phyloP scores from a whole-genome alignment of 2,113 vertebrate species.

The Himantopus leucocephalus region DNA sequence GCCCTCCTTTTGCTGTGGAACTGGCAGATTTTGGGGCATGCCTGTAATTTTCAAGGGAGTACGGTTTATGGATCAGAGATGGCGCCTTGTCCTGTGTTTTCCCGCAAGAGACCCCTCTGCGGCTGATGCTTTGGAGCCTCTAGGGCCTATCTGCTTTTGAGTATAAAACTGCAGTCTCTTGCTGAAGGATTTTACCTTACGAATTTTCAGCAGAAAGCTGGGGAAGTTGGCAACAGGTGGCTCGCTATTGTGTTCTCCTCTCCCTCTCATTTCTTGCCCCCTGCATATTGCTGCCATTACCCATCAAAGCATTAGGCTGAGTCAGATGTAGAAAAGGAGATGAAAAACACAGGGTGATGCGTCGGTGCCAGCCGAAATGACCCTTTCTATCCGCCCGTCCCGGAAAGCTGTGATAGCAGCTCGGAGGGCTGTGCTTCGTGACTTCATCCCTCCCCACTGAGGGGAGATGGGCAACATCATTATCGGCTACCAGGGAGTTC shows the following conservation, averaged over 20 bases:
- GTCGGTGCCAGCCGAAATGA: not conserved
- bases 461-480: not conserved
- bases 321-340: conserved; percentile 5
- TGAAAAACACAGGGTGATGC: not conserved
- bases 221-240: not conserved
- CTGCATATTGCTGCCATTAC: not conserved
- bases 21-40: not conserved
- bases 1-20: not conserved
- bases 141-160: not conserved
- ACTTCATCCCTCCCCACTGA: not conserved
- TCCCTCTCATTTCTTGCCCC: not conserved
- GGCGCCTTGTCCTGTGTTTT: not conserved
- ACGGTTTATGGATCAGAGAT: not conserved
- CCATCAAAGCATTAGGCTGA: conserved; percentile 19
- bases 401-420: not conserved
- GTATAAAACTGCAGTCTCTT: not conserved
- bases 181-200: not conserved
- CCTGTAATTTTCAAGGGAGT: not conserved
- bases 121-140: not conserved
- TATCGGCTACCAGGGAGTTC: not conserved
- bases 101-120: not conserved
- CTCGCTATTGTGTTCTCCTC: not conserved
- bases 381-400: not conserved
- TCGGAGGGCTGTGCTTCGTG: not conserved
- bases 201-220: not conserved